phyloP scores from a whole-genome alignment of 2,797 vertebrate species.

The Cetoscarus ocellatus region DNA sequence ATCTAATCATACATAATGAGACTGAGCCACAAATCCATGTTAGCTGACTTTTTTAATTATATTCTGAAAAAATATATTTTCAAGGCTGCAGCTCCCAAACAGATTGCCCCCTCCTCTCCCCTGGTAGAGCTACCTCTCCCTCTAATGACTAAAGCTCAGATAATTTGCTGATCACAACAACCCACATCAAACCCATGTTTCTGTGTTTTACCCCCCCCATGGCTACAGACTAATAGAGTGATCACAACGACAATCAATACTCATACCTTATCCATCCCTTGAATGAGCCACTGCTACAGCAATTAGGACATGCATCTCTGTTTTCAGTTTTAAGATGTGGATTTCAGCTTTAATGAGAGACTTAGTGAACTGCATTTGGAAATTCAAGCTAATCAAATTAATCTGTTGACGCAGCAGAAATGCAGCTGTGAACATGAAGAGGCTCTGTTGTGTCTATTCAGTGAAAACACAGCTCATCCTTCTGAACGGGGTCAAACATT shows the following conservation, averaged over 20 bases:
- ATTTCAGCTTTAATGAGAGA: constrained; percentile 27
- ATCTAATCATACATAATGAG: not conserved
- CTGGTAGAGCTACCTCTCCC: not conserved
- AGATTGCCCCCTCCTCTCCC: not conserved
- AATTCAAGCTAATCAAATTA: constrained; percentile 32
- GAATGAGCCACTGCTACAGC: constrained; percentile 11
- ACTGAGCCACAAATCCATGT: not conserved
- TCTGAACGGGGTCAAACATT: constrained; percentile 62
- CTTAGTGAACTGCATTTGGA: not conserved
- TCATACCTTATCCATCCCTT: constrained; percentile 7
- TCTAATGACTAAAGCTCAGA: constrained; percentile 11
- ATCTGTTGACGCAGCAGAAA: constrained; percentile 21
- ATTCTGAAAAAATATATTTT: not conserved
- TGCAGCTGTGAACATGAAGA: constrained; percentile 17
- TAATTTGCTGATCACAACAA: constrained; percentile 38
- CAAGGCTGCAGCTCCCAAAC: not conserved
- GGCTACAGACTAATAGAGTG: constrained; percentile 37
- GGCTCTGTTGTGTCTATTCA: constrained; percentile 54
- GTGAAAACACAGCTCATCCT: constrained; percentile 55
- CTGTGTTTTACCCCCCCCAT: constrained; percentile 21
- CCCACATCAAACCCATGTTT: constrained; percentile 19
- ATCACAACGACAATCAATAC: constrained; percentile 48
- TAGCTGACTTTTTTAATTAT: not conserved
- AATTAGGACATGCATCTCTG: not conserved
- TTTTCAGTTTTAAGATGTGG: constrained; percentile 2